Evolutionary conservation across 2,797 vertebrate genomes (phyloP).

Genomic region (Spinus olivaceus): DNA sequence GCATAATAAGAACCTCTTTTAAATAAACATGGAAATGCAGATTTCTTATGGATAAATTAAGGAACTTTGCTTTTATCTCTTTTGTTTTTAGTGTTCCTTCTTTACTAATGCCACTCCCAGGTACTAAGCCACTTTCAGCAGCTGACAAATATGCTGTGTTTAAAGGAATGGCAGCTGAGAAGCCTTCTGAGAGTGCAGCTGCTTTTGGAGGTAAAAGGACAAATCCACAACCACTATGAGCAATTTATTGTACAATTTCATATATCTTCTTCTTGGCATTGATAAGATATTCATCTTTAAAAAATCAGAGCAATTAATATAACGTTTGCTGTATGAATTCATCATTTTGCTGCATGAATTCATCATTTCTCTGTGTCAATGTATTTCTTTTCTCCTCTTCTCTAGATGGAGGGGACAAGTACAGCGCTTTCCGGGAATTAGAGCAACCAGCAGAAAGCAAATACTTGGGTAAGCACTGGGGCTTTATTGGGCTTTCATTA

Average conservation of each 20-base stretch:
- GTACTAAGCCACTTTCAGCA: constrained; percentile 76
- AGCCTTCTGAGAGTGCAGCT: constrained; percentile 79
- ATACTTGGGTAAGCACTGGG: constrained; percentile 81
- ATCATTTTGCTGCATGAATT: background rate
- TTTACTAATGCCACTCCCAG: constrained; percentile 91
- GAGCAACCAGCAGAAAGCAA: constrained; percentile 88
- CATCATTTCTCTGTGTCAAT: background rate
- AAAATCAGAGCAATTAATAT: background rate
- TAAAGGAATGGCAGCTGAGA: constrained; percentile 90
- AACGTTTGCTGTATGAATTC: background rate
- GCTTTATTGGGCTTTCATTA: background rate
- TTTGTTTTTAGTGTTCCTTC: constrained; percentile 78
- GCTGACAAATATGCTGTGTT: constrained; percentile 95
- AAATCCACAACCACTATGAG: background rate
- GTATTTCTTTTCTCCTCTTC: constrained; percentile 18
- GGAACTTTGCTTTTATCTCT: constrained; percentile 48
- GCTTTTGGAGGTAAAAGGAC: constrained; percentile 84
- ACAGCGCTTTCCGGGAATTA: constrained; percentile 93
- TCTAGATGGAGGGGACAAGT: constrained; percentile 91
- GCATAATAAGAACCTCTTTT: background rate
- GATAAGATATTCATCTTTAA: background rate
- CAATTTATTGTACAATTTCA: background rate
- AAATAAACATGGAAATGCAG: background rate
- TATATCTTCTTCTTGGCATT: background rate
- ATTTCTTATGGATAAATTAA: background rate